Conservation (phyloP, 2,888 invertebrate genomes). For the Folsomia manolachei region DNA sequence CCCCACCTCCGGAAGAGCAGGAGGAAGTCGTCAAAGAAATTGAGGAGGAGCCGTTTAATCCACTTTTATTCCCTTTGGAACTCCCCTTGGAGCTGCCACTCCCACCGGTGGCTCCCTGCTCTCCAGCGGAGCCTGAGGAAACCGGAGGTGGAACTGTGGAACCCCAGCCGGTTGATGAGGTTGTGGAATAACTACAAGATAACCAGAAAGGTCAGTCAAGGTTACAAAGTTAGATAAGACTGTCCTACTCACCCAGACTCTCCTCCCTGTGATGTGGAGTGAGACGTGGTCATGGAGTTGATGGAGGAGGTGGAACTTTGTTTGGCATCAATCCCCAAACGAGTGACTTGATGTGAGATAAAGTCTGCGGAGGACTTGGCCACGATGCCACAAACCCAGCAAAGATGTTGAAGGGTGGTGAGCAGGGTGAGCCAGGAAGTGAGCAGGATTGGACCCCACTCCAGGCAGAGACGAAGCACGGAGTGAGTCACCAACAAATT, state of each 20-base stretch:
- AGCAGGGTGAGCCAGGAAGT: conserved; percentile 94
- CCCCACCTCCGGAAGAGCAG: conserved; percentile 37
- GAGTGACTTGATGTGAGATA: conserved; percentile 33
- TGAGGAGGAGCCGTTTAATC: neutral
- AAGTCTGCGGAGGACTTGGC: conserved; percentile 48
- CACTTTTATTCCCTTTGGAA: conserved; percentile 38
- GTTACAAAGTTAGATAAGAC: neutral
- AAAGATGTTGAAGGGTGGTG: conserved; percentile 79
- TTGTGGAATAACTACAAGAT: neutral
- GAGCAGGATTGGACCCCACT: conserved; percentile 86
- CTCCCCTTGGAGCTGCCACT: conserved; percentile 24
- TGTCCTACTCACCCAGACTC: conserved; percentile 24
- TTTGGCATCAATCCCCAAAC: conserved; percentile 27
- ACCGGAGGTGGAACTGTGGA: conserved; percentile 28
- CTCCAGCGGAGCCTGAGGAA: conserved; percentile 27
- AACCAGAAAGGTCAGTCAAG: too few relatives aligned
- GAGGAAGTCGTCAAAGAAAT: neutral
- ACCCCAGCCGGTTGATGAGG: conserved; percentile 1
- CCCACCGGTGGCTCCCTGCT: neutral
- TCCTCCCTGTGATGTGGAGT: too few relatives aligned
- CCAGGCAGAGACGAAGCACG: conserved; percentile 80
- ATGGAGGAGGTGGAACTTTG: conserved; percentile 20
- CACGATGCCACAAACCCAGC: conserved; percentile 49
- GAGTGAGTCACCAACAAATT: conserved; percentile 96
- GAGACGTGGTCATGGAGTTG: conserved; percentile 8